Percentiles rank a stretch among this genome's conserved stretches.
Conservation (phyloP, 1,140 invertebrate species). For the Physella acuta region DNA sequence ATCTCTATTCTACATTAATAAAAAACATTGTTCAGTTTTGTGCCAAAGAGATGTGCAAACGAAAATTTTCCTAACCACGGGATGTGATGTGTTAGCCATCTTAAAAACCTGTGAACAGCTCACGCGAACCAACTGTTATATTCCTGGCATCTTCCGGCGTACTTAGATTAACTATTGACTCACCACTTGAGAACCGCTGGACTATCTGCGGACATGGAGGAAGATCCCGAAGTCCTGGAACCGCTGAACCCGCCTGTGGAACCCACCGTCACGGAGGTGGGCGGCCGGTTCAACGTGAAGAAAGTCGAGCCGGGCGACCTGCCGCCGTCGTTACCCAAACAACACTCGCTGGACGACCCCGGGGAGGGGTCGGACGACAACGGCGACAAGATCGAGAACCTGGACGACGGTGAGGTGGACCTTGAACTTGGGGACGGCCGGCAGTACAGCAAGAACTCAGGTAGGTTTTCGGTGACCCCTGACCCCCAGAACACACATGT, state of each 20-base stretch:
- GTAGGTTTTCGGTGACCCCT: neutral
- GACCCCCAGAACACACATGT: too few species aligned
- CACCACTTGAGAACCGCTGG: too few species aligned
- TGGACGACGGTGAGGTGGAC: neutral
- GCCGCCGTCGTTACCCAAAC: neutral
- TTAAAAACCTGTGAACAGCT: too few species aligned
- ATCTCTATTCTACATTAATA: too few species aligned
- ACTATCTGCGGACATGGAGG: too few species aligned
- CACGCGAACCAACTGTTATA: too few species aligned
- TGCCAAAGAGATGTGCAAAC: too few species aligned
- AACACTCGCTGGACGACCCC: neutral
- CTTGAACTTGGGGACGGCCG: neutral
- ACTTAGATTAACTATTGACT: too few species aligned
- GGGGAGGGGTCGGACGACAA: neutral
- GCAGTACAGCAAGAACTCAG: neutral
- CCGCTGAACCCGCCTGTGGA: slow-evolving; percentile 10
- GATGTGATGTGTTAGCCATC: too few species aligned
- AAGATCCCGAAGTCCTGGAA: slow-evolving; percentile 13
- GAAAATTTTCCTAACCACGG: too few species aligned
- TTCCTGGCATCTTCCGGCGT: too few species aligned
- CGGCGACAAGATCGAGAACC: neutral
- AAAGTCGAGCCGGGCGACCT: neutral
- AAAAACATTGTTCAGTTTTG: too few species aligned
- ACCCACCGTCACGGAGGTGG: neutral
- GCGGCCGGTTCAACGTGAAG: slow-evolving; percentile 12